Conservation (phyloP, 2,888 invertebrate genomes). For the Lepidocyrtinus sp. region DNA sequence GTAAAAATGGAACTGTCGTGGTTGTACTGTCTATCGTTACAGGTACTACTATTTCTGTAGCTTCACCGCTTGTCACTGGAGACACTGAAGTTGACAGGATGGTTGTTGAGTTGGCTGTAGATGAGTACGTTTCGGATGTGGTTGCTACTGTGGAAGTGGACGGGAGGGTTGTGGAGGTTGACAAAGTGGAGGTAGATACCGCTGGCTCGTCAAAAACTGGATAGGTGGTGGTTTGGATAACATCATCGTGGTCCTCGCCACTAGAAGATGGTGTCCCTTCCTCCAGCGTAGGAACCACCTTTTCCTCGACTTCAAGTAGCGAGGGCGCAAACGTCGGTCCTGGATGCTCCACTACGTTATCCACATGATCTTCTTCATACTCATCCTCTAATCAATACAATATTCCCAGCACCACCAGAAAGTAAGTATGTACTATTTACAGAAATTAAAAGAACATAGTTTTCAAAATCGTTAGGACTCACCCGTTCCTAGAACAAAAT, state of each 20-base stretch:
- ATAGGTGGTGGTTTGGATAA: slow-evolving; percentile 45
- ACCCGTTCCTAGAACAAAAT: slow-evolving; percentile 40
- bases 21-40: too few species aligned
- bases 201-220: slow-evolving; percentile 34
- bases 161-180: too few species aligned
- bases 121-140: neutral
- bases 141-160: slow-evolving; percentile 18
- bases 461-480: too few species aligned
- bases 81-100: neutral
- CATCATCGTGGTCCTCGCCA: slow-evolving; percentile 19
- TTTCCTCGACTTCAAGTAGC: slow-evolving; percentile 32
- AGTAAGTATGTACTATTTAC: too few species aligned
- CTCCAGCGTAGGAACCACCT: too few species aligned
- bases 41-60: too few species aligned
- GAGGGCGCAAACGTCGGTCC: slow-evolving; percentile 34
- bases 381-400: slow-evolving; percentile 48
- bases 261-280: neutral
- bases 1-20: slow-evolving; percentile 23
- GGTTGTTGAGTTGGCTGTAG: neutral
- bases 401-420: too few species aligned
- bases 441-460: too few species aligned
- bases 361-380: slow-evolving; percentile 38
- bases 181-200: slow-evolving; percentile 23
- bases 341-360: slow-evolving; percentile 49
- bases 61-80: neutral